Percentiles rank a stretch among this genome's conserved stretches.
phyloP scores from a whole-genome alignment of 2,797 vertebrate genomes.

The Epinephelus coioides region DNA sequence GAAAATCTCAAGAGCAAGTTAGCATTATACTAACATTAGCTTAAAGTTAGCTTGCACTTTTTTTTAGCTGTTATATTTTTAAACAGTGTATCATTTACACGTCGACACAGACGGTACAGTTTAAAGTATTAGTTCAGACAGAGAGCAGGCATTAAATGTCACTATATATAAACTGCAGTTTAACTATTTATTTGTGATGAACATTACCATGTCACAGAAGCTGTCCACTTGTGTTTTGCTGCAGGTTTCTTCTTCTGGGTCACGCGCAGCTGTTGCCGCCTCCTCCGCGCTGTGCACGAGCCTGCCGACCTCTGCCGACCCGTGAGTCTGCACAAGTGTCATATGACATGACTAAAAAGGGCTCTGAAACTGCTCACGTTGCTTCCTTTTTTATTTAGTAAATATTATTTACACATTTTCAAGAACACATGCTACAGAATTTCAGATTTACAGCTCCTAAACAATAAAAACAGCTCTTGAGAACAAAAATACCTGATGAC shows the following conservation, averaged over 20 bases:
- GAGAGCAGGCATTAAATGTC: neutral
- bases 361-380: constrained; percentile 22
- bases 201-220: constrained; percentile 54
- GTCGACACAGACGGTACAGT: neutral
- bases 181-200: neutral
- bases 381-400: constrained; percentile 85
- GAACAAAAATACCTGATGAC: constrained; percentile 74
- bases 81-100: neutral
- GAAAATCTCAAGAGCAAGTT: neutral
- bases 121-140: neutral
- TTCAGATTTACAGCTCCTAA: constrained; percentile 80
- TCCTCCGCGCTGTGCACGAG: constrained; percentile 22
- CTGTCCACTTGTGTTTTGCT: neutral
- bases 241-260: constrained; percentile 22
- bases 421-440: constrained; percentile 87
- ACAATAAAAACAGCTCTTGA: constrained; percentile 80
- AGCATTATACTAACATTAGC: neutral
- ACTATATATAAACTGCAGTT: neutral
- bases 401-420: constrained; percentile 86
- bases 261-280: neutral
- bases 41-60: neutral
- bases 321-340: constrained; percentile 42
- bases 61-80: constrained; percentile 27
- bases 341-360: constrained; percentile 6
- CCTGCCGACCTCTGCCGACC: neutral